A percentile compares a stretch with the other conserved stretches of the same genome.
phyloP scores from a whole-genome alignment of 1,140 invertebrate genomes.

The Trichogramma pretiosum region DNA sequence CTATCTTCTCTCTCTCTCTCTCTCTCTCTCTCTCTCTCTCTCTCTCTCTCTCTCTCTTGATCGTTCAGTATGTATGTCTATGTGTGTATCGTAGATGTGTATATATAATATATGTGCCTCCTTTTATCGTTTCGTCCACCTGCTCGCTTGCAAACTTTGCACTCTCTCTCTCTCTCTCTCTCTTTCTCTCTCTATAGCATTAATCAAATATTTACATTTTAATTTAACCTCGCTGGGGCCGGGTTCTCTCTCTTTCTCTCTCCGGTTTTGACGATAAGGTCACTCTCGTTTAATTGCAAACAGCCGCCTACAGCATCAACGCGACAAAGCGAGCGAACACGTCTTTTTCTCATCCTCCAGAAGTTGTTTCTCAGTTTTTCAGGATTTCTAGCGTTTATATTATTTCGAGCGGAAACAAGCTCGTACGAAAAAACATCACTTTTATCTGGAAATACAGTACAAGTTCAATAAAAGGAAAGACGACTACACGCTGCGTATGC shows the following conservation, averaged over 20 bases:
- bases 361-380: too few species aligned
- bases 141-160: slow-evolving; percentile 18
- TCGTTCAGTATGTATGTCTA: too few species aligned
- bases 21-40: slow-evolving; percentile 17
- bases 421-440: too few species aligned
- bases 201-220: slow-evolving; percentile 44
- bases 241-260: not conserved
- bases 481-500: too few species aligned
- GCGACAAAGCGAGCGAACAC: slow-evolving; percentile 1
- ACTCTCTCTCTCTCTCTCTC: not conserved
- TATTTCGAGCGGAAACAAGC: too few species aligned
- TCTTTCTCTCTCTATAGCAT: slow-evolving; percentile 33
- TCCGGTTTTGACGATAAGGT: slow-evolving; percentile 23
- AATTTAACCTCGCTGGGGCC: slow-evolving; percentile 25
- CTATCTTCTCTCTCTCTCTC: slow-evolving; percentile 16
- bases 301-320: slow-evolving; percentile 25
- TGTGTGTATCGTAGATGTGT: too few species aligned
- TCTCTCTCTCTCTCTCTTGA: slow-evolving; percentile 16
- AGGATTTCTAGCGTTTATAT: too few species aligned
- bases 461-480: too few species aligned
- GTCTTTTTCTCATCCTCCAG: not conserved
- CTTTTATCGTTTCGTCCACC: slow-evolving; percentile 25
- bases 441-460: too few species aligned
- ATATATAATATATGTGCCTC: too few species aligned
- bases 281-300: slow-evolving; percentile 39